Conservation (phyloP, 1,140 invertebrate genomes). For the Tetramorium alpestre region DNA sequence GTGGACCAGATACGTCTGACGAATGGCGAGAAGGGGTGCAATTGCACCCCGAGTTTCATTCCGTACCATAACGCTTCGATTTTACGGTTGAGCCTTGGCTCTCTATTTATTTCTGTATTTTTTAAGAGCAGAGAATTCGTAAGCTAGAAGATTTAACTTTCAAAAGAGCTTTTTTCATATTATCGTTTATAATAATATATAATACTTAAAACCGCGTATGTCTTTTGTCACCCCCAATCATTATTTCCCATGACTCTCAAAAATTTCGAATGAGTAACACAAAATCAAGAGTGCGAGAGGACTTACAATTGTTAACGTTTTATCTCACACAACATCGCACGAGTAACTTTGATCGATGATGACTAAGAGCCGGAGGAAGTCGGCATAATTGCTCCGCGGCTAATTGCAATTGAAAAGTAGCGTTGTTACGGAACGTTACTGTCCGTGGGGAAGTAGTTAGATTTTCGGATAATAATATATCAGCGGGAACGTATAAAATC, state of each 20-base stretch:
- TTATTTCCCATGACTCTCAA: not conserved
- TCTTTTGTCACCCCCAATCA: not conserved
- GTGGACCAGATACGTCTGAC: slow-evolving; percentile 48
- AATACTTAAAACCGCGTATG: no score
- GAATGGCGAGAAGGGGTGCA: slow-evolving; percentile 31
- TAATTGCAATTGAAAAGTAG: slow-evolving; percentile 40
- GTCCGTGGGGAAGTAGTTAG: not conserved
- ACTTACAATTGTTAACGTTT: not conserved
- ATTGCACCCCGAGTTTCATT: slow-evolving; percentile 41
- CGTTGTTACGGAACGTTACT: not conserved
- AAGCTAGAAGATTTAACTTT: not conserved
- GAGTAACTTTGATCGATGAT: slow-evolving; percentile 39
- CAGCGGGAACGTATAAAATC: slow-evolving; percentile 9
- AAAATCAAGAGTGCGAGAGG: not conserved
- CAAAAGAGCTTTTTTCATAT: not conserved
- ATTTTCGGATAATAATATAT: slow-evolving; percentile 31
- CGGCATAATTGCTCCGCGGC: slow-evolving; percentile 38
- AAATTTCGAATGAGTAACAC: not conserved
- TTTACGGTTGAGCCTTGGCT: not conserved
- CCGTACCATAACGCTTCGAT: not conserved
- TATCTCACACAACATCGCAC: not conserved
- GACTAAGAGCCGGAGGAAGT: slow-evolving; percentile 11
- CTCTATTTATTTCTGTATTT: not conserved
- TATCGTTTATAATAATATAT: not conserved
- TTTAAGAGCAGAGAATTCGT: not conserved